Evolutionary conservation across 35 echinoderm and acorn worm species (phyloP).

Genomic region (Patiria miniata): DNA sequence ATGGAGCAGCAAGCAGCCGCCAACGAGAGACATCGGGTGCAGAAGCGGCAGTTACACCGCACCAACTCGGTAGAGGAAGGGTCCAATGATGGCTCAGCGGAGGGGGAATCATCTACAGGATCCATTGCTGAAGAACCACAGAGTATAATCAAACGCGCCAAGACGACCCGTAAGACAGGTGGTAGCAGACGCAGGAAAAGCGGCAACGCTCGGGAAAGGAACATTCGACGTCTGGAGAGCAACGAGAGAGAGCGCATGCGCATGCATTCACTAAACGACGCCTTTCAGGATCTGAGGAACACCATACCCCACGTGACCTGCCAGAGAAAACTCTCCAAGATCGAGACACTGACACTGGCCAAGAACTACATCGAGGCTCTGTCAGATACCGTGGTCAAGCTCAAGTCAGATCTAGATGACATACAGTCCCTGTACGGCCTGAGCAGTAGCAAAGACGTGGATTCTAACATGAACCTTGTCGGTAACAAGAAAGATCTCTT

Average conservation of each 20-base stretch:
- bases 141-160: constrained; percentile 48
- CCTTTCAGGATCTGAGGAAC: constrained; percentile 97
- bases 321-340: constrained; percentile 96
- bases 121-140: constrained; percentile 72
- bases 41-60: constrained; percentile 73
- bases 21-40: constrained; percentile 43
- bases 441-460: constrained; percentile 51
- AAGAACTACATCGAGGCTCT: constrained; percentile 95
- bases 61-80: constrained; percentile 84
- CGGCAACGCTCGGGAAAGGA: constrained; percentile 86
- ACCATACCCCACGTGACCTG: constrained; percentile 94
- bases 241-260: constrained; percentile 97
- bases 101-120: constrained; percentile 82
- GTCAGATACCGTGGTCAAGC: constrained; percentile 77
- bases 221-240: constrained; percentile 89
- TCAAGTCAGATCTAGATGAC: constrained; percentile 89
- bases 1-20: constrained; percentile 10
- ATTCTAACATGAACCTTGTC: constrained; percentile 30
- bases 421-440: constrained; percentile 42
- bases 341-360: constrained; percentile 91
- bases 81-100: constrained; percentile 85
- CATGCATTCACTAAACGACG: constrained; percentile 98
- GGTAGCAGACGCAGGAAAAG: constrained; percentile 76
- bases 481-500: background rate
- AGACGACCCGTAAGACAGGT: constrained; percentile 55